Evolutionary conservation across 2,888 invertebrate genomes (phyloP).

Genomic region (Pasiphila rectangulata): DNA sequence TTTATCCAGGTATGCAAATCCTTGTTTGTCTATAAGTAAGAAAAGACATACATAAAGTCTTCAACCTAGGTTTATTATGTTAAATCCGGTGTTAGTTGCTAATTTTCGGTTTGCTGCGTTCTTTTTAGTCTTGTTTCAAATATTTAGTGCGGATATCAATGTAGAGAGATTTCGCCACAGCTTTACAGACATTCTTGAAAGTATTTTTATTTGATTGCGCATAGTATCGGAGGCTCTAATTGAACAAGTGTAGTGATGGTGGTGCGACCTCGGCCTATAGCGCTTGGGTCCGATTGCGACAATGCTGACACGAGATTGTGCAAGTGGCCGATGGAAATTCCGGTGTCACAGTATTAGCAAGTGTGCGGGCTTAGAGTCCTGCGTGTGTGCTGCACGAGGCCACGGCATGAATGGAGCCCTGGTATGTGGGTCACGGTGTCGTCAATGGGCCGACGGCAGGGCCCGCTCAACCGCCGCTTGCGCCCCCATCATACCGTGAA

Average conservation of each 20-base stretch:
- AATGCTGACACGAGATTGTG: slow-evolving; percentile 62
- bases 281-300: slow-evolving; percentile 65
- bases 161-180: slow-evolving; percentile 32
- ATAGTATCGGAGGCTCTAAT: slow-evolving; percentile 64
- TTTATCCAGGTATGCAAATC: slow-evolving; percentile 11
- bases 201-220: slow-evolving; percentile 49
- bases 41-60: too few relatives aligned
- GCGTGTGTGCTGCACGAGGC: slow-evolving; percentile 59
- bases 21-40: background rate
- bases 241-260: slow-evolving; percentile 73
- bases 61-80: too few relatives aligned
- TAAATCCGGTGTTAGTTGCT: slow-evolving; percentile 6
- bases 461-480: slow-evolving; percentile 68
- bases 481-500: slow-evolving; percentile 76
- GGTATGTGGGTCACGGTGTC: slow-evolving; percentile 80
- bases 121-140: slow-evolving; percentile 9
- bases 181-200: slow-evolving; percentile 32
- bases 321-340: slow-evolving; percentile 71
- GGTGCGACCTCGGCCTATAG: slow-evolving; percentile 60
- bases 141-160: slow-evolving; percentile 18
- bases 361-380: slow-evolving; percentile 62
- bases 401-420: slow-evolving; percentile 76
- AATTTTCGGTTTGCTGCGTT: background rate
- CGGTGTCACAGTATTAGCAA: slow-evolving; percentile 58
- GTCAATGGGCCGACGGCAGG: slow-evolving; percentile 75